A percentile compares a stretch with the other conserved stretches of the same genome.
phyloP scores from a whole-genome alignment of 2,797 vertebrate genomes.

The Acestrorhynchus altus region DNA sequence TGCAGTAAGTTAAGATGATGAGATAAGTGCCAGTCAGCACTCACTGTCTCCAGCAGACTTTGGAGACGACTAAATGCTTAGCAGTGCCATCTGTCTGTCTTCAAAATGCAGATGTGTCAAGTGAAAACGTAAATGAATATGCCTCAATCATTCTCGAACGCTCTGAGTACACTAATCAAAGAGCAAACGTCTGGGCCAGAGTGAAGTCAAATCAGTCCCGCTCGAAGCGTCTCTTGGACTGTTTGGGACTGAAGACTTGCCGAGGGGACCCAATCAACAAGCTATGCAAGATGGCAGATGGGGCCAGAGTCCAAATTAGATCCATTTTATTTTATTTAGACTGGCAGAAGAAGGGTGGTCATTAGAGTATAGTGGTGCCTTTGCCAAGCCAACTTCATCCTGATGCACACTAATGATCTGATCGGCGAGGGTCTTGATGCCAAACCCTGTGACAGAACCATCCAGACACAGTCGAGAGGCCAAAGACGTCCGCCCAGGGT shows the following conservation, averaged over 20 bases:
- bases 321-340: constrained; percentile 34
- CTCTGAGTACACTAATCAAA: constrained; percentile 14
- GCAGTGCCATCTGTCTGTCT: constrained; percentile 40
- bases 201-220: constrained; percentile 21
- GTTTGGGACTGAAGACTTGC: constrained; percentile 11
- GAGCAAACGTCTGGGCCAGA: constrained; percentile 15
- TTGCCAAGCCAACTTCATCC: constrained; percentile 47
- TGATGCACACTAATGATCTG: constrained; percentile 53
- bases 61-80: constrained; percentile 18
- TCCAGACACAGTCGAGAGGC: constrained; percentile 25
- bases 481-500: constrained; percentile 64
- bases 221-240: constrained; percentile 8
- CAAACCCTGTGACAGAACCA: constrained; percentile 49
- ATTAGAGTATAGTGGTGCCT: constrained; percentile 32
- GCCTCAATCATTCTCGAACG: constrained; percentile 23
- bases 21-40: constrained; percentile 10
- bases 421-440: constrained; percentile 33
- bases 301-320: constrained; percentile 38
- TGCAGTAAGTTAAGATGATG: constrained; percentile 2
- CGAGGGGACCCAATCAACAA: constrained; percentile 35
- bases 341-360: constrained; percentile 22
- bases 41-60: constrained; percentile 25
- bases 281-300: constrained; percentile 21
- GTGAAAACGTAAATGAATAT: constrained; percentile 35
- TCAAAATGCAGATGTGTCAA: constrained; percentile 44